A percentile compares a stretch with the other conserved stretches of the same genome.
These are phyloP conservation scores for Lepidocolaptes lacrymiger DNA, from an alignment of 2,797 vertebrate species.

Conservation along the genomic window DNA sequence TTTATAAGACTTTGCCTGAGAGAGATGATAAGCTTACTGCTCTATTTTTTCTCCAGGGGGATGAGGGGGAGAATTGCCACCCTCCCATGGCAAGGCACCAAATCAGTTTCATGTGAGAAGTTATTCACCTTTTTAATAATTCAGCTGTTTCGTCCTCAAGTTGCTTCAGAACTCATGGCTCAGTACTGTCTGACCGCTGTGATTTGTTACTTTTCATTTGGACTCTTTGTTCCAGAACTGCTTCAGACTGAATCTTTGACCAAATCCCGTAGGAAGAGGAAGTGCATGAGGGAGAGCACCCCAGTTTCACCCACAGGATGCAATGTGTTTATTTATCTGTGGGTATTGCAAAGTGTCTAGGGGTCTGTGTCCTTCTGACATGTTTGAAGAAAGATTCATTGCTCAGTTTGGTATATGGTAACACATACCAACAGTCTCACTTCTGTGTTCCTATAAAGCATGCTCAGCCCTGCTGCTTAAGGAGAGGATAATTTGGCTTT, in stretches of 20 bases:
- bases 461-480: background rate
- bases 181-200: background rate
- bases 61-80: background rate
- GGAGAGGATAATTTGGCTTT: background rate
- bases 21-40: background rate
- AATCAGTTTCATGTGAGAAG: background rate
- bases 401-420: background rate
- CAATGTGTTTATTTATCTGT: background rate
- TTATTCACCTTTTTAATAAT: background rate
- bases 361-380: background rate
- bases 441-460: background rate
- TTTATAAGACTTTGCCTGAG: background rate
- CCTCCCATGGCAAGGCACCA: background rate
- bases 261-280: background rate
- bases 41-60: background rate
- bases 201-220: background rate
- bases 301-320: background rate
- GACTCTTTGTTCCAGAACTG: background rate
- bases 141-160: background rate
- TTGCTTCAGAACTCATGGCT: background rate
- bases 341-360: background rate
- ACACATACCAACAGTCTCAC: background rate
- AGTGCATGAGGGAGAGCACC: rapidly evolving
- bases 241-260: background rate
- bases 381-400: background rate